Base-by-base conservation (phyloP, 2,113 vertebrate genomes). In the Etheostoma spectabile region DNA sequence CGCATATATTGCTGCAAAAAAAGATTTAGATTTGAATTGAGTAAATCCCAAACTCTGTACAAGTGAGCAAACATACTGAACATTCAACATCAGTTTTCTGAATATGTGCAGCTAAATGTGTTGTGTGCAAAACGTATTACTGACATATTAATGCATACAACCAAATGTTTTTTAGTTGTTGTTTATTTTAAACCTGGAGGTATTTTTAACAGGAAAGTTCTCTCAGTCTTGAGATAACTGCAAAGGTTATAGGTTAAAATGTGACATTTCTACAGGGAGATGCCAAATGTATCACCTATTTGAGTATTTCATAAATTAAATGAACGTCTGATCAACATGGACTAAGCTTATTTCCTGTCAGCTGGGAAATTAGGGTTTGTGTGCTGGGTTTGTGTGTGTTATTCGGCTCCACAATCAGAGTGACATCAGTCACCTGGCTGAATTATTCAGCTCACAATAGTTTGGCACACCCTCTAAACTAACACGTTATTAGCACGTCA, bases 271-370 rank as follows among this genome's bases (percentile, higher is more conserved):
- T 22, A 60, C 77, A 81, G 18, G 15, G 55, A 16, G 65, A 76
- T 80, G 85, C 60, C 52, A 90, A 89, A 93, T 84, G 74, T 87
- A 71, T 86, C 87, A 88, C 87, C 70, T 74, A 56, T 51, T 24
- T 79, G 83, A 82, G 71, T 42, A 78, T 79, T 76, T 64, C 64
- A 73, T 56, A 56, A 56, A 67, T 57, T 22, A 72, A 73, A 81
- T 46, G 60, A 84, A 35, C 42, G 24, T 71, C 56, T 62, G 78
- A 80, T 60, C 64, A 60, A 16, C 45, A 10, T 24, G 8, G 46
- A 62, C 72, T 27, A 3, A 12, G 49, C 13, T 11, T n/a, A 30
- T 60, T 72, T 56, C 42, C 69, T 38, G 0, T 78, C 51, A 67
- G 62, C 30, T 30, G 30, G 30, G 30, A 30, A 30, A 30, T 30